Evolutionary conservation across 2,888 invertebrate genomes (phyloP).

Genomic region (Hyposoter didymator): DNA sequence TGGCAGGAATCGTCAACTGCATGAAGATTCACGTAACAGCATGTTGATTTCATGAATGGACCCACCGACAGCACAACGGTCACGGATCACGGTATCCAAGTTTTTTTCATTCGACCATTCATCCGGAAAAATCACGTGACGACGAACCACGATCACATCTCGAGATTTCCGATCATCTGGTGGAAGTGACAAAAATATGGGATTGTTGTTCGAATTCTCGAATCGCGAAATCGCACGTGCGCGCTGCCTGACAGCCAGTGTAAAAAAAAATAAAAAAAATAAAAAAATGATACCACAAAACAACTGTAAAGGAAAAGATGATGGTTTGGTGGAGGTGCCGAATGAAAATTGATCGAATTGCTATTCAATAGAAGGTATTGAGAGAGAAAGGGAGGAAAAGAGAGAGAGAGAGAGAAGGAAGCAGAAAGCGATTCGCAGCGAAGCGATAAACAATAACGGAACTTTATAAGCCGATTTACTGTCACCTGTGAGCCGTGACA

Average conservation of each 20-base stretch:
- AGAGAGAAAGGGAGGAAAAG: not conserved
- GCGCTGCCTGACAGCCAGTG: slow-evolving; percentile 38
- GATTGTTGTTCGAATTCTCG: slow-evolving; percentile 7
- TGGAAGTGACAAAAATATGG: slow-evolving; percentile 5
- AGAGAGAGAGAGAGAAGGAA: slow-evolving; percentile 35
- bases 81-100: slow-evolving; percentile 8
- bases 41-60: not conserved
- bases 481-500: slow-evolving; percentile 70
- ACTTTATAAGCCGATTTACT: slow-evolving; percentile 68
- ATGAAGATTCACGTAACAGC: not conserved
- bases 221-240: slow-evolving; percentile 61
- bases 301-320: slow-evolving; percentile 39
- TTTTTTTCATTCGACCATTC: slow-evolving; percentile 21
- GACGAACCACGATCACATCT: slow-evolving; percentile 1
- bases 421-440: slow-evolving; percentile 65
- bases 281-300: slow-evolving; percentile 29
- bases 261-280: slow-evolving; percentile 24
- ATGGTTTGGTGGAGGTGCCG: slow-evolving; percentile 11
- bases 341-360: slow-evolving; percentile 48
- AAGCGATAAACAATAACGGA: slow-evolving; percentile 70
- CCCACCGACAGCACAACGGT: not conserved
- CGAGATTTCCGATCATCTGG: not conserved
- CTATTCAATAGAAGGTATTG: slow-evolving; percentile 17
- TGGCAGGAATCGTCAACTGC: not conserved
- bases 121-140: slow-evolving; percentile 30